These are phyloP conservation scores for Zele albiditarsus DNA, from an alignment of 2,888 invertebrate genomes.

Conservation along the genomic window DNA sequence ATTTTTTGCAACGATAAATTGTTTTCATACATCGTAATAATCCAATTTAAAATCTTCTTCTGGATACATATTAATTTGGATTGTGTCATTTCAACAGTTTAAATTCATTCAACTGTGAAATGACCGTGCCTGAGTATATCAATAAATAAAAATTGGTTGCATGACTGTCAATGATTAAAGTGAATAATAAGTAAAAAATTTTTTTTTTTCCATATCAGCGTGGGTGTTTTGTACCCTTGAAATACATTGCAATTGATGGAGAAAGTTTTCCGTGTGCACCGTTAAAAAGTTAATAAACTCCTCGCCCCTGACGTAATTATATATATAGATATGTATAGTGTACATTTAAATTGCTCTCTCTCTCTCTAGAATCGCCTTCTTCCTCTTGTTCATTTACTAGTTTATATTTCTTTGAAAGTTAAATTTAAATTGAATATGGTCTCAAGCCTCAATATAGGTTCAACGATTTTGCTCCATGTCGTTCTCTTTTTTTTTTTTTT, in stretches of 20 bases:
- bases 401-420: neutral
- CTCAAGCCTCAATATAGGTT: conserved; percentile 25
- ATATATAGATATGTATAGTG: neutral
- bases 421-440: conserved; percentile 21
- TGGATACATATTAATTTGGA: too few species aligned
- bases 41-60: too few species aligned
- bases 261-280: conserved; percentile 17
- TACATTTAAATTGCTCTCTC: too few species aligned
- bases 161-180: neutral
- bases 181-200: neutral
- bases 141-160: neutral
- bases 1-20: too few species aligned
- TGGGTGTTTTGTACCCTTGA: conserved; percentile 15
- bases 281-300: conserved; percentile 15
- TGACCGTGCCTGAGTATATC: too few species aligned
- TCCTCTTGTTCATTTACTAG: neutral
- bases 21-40: too few species aligned
- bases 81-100: too few species aligned
- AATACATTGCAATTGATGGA: conserved; percentile 34
- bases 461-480: conserved; percentile 8
- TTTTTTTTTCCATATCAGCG: conserved; percentile 10
- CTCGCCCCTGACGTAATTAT: conserved; percentile 24
- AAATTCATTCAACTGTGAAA: too few species aligned
- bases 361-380: too few species aligned
- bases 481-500: neutral